Percentiles rank a stretch among this genome's conserved stretches.
Conservation (phyloP, 2,113 vertebrate genomes). For the Motacilla tschutschensis region DNA sequence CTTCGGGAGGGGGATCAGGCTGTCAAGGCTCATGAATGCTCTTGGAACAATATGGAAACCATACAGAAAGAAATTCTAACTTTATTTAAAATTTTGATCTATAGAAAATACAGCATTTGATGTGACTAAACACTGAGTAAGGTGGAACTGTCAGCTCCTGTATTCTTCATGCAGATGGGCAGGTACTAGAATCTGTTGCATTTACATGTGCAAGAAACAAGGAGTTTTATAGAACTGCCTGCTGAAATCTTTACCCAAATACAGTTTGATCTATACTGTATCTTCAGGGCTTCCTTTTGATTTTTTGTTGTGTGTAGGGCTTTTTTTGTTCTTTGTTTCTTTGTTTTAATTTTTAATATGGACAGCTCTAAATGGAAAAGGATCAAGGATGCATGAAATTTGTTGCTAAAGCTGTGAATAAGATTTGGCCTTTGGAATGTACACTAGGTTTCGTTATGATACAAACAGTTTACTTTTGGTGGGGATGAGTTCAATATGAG, state of each 20-base stretch:
- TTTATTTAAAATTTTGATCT: background rate
- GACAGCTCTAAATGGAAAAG: background rate
- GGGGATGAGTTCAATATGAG: background rate
- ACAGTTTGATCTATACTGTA: background rate
- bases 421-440: background rate
- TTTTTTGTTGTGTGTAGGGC: background rate
- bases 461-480: background rate
- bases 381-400: background rate
- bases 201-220: background rate
- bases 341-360: background rate
- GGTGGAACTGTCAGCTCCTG: background rate
- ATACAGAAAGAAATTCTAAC: background rate
- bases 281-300: background rate
- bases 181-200: background rate
- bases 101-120: background rate
- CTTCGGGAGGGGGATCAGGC: fast-evolving
- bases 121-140: background rate
- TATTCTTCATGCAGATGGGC: background rate
- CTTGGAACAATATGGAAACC: background rate
- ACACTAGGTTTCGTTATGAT: background rate
- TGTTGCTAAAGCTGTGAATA: background rate
- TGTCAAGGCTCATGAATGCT: background rate
- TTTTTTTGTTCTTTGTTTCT: background rate
- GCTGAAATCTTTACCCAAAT: background rate
- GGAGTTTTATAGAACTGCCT: background rate